Evolutionary conservation across 2,113 vertebrate species (phyloP), one percentile per base, ranked within the genome.

Genomic region (Otolemur garnettii): DNA sequence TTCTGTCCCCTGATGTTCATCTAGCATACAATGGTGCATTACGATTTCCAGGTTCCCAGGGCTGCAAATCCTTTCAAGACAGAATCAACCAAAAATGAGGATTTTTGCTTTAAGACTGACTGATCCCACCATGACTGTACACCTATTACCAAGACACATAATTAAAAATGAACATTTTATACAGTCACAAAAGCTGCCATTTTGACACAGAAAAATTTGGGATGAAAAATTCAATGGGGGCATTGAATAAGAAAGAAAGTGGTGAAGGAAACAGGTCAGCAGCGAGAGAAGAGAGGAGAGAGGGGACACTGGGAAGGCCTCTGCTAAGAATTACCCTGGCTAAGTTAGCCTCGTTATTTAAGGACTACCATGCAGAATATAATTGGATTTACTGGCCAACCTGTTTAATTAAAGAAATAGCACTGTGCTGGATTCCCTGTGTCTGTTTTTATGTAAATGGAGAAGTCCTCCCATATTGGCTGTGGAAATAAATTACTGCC

Each of bases 401-500:
- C 87, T 64, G 96, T 87, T 98, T 98, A 96, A 97, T 97, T 98
- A 98, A 98, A 96, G 96, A 98, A 97, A 96, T 96, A 87, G 87
- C 77, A 98, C 90, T 96, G 83, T 96, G 85, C 91, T 97, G 62
- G 93, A 87, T 96, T 98, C 96, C 91, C 17, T 96, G 93, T 87
- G 96, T 87, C 97, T 96, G 81, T 21, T 57, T 90, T 97, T 95
- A 96, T 81, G 87, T 97, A 96, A 97, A 97, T 95, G 97, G 88
- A 96, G 95, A 98, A 98, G 21, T 12, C 42, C 33, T 11, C 22
- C n/a, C 5, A 0, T 21, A 28, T 78, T 95, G 26, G 9, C 30
- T 5, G 5, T 84, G 62, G 30, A 22, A 93, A 93, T 19, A 22
- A 60, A 85, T 28, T 9, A 12, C 19, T 28, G 38, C n/a, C 12